Conservation (phyloP, 2,113 vertebrate species). For the Ciconia stormi region DNA sequence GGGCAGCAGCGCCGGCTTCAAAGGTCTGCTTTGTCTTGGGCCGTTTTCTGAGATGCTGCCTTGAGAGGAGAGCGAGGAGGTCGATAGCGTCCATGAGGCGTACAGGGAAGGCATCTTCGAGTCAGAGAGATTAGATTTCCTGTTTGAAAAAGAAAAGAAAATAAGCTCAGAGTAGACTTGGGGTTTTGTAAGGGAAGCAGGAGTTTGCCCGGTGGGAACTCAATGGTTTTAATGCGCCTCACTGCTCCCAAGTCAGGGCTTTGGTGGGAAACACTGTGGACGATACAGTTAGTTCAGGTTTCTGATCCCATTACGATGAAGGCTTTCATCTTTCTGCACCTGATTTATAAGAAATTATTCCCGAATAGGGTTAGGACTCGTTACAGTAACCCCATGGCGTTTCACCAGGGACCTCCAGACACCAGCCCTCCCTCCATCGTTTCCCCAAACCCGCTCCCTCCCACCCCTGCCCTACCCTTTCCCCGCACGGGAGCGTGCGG, state of each 20-base stretch:
- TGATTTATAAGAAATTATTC: background rate
- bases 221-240: fast-evolving
- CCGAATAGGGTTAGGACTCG: background rate
- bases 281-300: background rate
- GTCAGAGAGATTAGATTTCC: constrained; percentile 68
- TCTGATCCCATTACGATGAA: background rate
- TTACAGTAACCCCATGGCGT: background rate
- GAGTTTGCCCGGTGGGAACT: background rate
- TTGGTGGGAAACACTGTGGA: background rate
- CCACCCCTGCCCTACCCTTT: background rate
- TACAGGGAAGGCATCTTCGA: constrained; percentile 68
- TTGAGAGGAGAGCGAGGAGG: constrained; percentile 77
- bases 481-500: background rate
- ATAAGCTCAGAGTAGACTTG: background rate
- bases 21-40: constrained; percentile 45
- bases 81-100: constrained; percentile 73
- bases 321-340: background rate
- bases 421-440: background rate
- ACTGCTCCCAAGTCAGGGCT: background rate
- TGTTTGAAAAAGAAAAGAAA: background rate
- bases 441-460: background rate
- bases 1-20: constrained; percentile 70
- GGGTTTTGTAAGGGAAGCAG: background rate
- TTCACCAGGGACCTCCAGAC: background rate
- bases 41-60: constrained; percentile 68